Conservation (phyloP, 2,888 invertebrate genomes). For the Anticlea derivata region DNA sequence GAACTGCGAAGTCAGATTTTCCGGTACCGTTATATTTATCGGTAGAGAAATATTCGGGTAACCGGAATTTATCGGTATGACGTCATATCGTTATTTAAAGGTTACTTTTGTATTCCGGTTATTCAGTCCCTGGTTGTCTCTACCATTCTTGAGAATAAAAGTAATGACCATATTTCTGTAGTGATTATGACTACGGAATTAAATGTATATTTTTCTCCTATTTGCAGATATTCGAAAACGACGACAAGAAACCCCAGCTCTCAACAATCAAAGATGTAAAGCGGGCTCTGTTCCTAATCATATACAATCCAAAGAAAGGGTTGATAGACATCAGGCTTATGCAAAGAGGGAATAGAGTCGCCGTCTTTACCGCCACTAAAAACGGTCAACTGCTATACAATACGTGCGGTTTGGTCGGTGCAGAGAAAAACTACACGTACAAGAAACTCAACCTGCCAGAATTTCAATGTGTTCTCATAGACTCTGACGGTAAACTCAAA, state of each 20-base stretch:
- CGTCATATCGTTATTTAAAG: too few relatives aligned
- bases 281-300: slow-evolving; percentile 92
- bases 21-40: too few relatives aligned
- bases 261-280: slow-evolving; percentile 77
- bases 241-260: slow-evolving; percentile 69
- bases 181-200: too few relatives aligned
- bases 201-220: not conserved
- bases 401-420: slow-evolving; percentile 91
- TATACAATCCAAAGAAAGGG: slow-evolving; percentile 96
- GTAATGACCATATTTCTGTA: too few relatives aligned
- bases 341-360: slow-evolving; percentile 94
- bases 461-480: slow-evolving; percentile 91
- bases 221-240: slow-evolving; percentile 74
- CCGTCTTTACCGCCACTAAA: slow-evolving; percentile 95
- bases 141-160: too few relatives aligned
- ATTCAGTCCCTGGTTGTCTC: too few relatives aligned
- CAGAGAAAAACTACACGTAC: slow-evolving; percentile 81
- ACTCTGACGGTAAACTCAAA: slow-evolving; percentile 92
- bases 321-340: slow-evolving; percentile 96
- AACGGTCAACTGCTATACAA: slow-evolving; percentile 91
- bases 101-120: too few relatives aligned
- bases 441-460: slow-evolving; percentile 85
- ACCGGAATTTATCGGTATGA: too few relatives aligned
- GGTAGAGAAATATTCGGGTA: too few relatives aligned
- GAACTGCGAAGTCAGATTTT: too few relatives aligned